Evolutionary conservation across 2,888 invertebrate genomes (phyloP), one percentile per base, ranked within the genome.

Genomic region (Biston betularia): DNA sequence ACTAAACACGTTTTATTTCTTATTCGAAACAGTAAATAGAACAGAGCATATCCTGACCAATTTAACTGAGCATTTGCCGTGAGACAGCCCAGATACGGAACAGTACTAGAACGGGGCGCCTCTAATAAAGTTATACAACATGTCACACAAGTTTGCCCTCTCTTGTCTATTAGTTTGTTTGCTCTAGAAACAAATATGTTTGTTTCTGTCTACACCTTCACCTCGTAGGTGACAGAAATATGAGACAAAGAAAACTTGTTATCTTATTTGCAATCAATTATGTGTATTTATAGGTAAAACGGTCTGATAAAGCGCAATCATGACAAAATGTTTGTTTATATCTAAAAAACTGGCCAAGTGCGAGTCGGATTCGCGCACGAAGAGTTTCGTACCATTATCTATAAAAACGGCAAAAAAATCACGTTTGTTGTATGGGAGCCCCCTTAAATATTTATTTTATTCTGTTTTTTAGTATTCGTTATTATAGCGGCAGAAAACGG

Each of bases 151-250:
- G 72, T 77, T 72, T 46, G 60, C 57, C 71, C 64, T 72, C 71
- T 70, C 65, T 58, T 59, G 63, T 59, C 69, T 72, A 75, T 76
- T 77, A 77, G 75, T 73, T 74, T 75, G 75, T 76, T 77, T 76
- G 75, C 52, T 70, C 69, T 62, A 70, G 70, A 74, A 70, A 72
- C 71, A 70, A 76, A 75, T 75, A 75, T 68, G 70, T 78, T 75
- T 77, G 67, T 72, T 67, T 69, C 54, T 66, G 24, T 61, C 52
- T 64, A 61, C 65, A 68, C 64, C 54, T 65, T 53, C 63, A 54
- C 55, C 55, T 53, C 14, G 38, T 5, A 45, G 60, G 11, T 1
- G 46, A 45, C 44, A 34, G 61, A 66, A 57, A 66, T 55, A 44
- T 38, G 54, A 65, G 49, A 65, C 40, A 53, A 40, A 66, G 52